Evolutionary conservation across 2,888 invertebrate genomes (phyloP), one percentile per base, ranked within the genome.

Genomic region (Adelphocoris suturalis): DNA sequence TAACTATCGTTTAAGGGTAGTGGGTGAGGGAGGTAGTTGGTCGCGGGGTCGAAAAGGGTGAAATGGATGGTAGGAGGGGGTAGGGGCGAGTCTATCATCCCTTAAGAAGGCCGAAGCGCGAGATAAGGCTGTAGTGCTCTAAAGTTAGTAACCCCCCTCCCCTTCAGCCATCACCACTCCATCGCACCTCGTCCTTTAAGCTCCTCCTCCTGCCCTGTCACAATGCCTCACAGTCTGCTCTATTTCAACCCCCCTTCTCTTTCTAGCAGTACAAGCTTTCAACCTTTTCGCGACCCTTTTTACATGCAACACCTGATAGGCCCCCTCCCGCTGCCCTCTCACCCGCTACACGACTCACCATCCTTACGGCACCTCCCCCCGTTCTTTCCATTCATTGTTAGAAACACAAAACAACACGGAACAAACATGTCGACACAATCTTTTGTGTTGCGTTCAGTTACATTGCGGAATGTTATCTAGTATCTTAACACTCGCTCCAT

Each of bases 51-150:
- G 75, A 46, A 48, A 68, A 75, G n/a, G 86, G 75, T n/a, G 13
- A 46, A 19, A 48, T 52, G 82, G 47, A 68, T 46, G 86, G 75
- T 13, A 16, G 68, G 46, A 46, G 68, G n/a, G n/a, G 86, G 75
- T 13, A 46, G 75, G 27, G 47, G 75, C 2, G 86, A 48, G 46
- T 86, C 75, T 61, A 28, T 61, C 85, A 52, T 52, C 82, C 23
- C 52, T 47, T 52, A 52, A 52, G 82, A 82, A 85, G 85, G 57
- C 61, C 37, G 85, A 48, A n/a, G 82, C 23, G 16, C 68, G 27
- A 86, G 86, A 86, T 86, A 86, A 86, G 85, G 86, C 76, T 75
- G 86, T 86, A 86, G 86, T 75, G 86, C 86, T 86, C 86, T 86
- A 75, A 86, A 86, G 86, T 86, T 86, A 86, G 47, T 75, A 19